A percentile compares a stretch with the other conserved stretches of the same genome.
Evolutionary conservation across 1,140 invertebrate species (phyloP).

Genomic region (Charaxes varanes): DNA sequence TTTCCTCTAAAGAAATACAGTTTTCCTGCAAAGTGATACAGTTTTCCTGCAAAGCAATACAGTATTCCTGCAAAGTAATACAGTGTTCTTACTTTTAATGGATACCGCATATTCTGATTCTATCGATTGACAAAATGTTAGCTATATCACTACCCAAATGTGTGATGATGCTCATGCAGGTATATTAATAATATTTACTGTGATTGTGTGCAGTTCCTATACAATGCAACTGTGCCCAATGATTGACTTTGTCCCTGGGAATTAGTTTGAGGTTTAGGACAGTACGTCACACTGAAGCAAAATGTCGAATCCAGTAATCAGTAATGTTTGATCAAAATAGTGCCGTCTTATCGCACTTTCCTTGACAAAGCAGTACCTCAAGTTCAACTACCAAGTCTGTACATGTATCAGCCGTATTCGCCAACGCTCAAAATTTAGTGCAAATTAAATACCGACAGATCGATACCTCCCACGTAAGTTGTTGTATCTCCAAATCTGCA

Average conservation of each 20-base stretch:
- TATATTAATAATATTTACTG: constrained; percentile 21
- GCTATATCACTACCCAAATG: constrained; percentile 14
- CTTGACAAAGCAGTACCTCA: background rate
- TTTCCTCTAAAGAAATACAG: too few relatives aligned
- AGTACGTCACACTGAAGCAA: constrained; percentile 73
- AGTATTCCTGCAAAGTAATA: too few relatives aligned
- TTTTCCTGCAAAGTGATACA: too few relatives aligned
- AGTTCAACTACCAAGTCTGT: too few relatives aligned
- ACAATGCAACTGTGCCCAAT: constrained; percentile 74
- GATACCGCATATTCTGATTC: background rate
- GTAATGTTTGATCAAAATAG: constrained; percentile 39
- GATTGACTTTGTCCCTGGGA: constrained; percentile 43
- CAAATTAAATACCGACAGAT: too few relatives aligned
- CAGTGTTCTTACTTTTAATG: too few relatives aligned
- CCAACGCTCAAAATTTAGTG: too few relatives aligned
- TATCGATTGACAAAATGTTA: constrained; percentile 10
- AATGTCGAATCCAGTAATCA: constrained; percentile 51
- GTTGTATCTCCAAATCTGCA: too few relatives aligned
- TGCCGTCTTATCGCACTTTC: constrained; percentile 34
- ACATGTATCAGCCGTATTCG: too few relatives aligned
- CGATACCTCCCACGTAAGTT: too few relatives aligned
- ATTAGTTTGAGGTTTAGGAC: constrained; percentile 44
- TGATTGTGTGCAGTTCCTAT: constrained; percentile 59
- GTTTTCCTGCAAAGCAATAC: too few relatives aligned
- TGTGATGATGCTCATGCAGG: constrained; percentile 35